A percentile compares a stretch with the other conserved stretches of the same genome.
phyloP scores from a whole-genome alignment of 2,797 vertebrate species.

The Kryptopterus vitreolus region DNA sequence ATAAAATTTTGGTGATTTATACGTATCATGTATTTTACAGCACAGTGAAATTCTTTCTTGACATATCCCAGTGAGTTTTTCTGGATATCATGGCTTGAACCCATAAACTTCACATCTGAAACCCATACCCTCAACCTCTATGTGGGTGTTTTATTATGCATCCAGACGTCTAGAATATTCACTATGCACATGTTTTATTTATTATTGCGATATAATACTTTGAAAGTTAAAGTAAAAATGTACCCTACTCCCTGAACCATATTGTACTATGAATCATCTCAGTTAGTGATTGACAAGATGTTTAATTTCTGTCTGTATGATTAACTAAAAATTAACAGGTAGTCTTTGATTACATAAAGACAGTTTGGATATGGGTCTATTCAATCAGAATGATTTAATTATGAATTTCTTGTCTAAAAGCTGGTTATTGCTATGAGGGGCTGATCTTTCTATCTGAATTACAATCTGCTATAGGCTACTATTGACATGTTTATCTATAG shows the following conservation, averaged over 20 bases:
- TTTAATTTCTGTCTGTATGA: background rate
- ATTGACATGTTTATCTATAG: too few relatives aligned
- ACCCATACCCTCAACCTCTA: too few relatives aligned
- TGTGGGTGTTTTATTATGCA: background rate
- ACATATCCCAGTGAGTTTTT: too few relatives aligned
- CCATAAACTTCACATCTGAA: too few relatives aligned
- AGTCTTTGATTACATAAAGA: background rate
- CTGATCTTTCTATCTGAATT: background rate
- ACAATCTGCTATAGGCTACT: background rate
- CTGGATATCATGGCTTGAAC: too few relatives aligned
- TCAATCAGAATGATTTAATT: background rate
- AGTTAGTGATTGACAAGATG: background rate
- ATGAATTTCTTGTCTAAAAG: background rate
- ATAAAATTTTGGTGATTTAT: too few relatives aligned
- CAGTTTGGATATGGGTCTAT: background rate
- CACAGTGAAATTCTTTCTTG: too few relatives aligned
- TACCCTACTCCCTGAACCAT: too few relatives aligned
- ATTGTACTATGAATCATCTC: background rate
- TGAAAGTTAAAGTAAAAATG: too few relatives aligned
- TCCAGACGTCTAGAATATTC: background rate
- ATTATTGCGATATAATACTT: too few relatives aligned
- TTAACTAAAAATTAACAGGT: background rate
- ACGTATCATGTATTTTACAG: too few relatives aligned
- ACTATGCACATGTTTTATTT: too few relatives aligned
- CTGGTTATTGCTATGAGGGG: background rate